Base-by-base conservation (phyloP, 2,888 invertebrate species). In the Brachypalpus laphriformis region DNA sequence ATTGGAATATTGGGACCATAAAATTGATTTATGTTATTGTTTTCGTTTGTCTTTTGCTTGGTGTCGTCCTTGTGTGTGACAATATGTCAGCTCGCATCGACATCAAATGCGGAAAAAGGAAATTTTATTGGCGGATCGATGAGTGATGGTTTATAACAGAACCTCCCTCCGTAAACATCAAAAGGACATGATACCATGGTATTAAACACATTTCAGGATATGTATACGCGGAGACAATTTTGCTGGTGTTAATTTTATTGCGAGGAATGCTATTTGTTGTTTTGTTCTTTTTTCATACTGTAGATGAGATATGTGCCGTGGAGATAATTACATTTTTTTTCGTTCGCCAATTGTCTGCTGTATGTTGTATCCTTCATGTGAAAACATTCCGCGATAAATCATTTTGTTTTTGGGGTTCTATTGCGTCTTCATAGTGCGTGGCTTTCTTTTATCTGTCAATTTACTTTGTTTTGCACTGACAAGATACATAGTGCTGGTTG, bases 1-100 rank as follows among this genome's bases (percentile, higher is more conserved):
- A 74, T 83, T 83, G 78, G 83, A 83, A 83, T 83, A 83, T 78
- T 78, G 78, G 72, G 61, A 78, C 68, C 57, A 78, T 83, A 83
- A 83, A 83, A 78, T 83, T 83, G 83, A 83, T 83, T 83, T 83
- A 83, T 83, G 74, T 83, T 78, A 83, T 83, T 78, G 83, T 78
- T 82, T 82, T 76, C 70, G 63, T 57, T 82, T 76, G 82, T 49
- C 65, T 70, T 68, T 70, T 68, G 54, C 16, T 54, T 25, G 25
- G 2, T n/a, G 34, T 61, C 22, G 37, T 51, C 59, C 63, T 47
- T 47, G 51, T 56, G 11, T 59, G 31, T 74, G 66, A 66, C 65
- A 66, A 76, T 71, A 71, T 77, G 82, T 83, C 77, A 68, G 37
- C 25, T 66, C n/a, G 22, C 37, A 66, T 47, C 20, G 65, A 59